phyloP scores from a whole-genome alignment of 2,797 vertebrate species.

The Dermochelys coriacea region DNA sequence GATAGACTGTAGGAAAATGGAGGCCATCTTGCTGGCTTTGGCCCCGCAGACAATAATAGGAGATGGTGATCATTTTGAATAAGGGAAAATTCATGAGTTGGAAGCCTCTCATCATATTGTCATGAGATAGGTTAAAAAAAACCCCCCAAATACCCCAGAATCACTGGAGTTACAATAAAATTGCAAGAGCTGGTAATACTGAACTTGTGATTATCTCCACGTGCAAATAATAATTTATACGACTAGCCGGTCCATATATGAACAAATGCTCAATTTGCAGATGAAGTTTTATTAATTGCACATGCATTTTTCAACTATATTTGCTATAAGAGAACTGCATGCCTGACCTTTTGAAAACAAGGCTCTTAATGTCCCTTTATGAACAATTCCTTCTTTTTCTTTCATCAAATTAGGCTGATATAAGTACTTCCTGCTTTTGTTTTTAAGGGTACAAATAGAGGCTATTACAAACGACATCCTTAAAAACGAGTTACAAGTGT shows the following conservation, averaged over 20 bases:
- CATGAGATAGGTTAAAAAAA: not conserved
- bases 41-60: not conserved
- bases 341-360: constrained; percentile 66
- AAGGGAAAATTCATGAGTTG: not conserved
- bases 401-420: constrained; percentile 54
- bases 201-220: constrained; percentile 40
- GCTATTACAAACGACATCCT: constrained; percentile 56
- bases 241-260: constrained; percentile 74
- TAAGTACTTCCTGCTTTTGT: constrained; percentile 31
- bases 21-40: not conserved
- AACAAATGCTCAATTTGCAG: constrained; percentile 69
- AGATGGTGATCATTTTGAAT: not conserved
- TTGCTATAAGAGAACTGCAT: constrained; percentile 60
- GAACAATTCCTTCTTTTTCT: constrained; percentile 55
- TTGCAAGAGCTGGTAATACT: not conserved
- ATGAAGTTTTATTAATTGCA: constrained; percentile 74
- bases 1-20: not conserved
- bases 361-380: constrained; percentile 60
- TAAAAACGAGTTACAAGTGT: constrained; percentile 51
- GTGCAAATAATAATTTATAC: constrained; percentile 76
- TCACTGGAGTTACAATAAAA: not conserved
- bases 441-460: constrained; percentile 40
- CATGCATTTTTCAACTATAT: constrained; percentile 67
- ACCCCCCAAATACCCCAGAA: not conserved
- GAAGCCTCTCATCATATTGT: not conserved